phyloP scores from a whole-genome alignment of 1,140 invertebrate species.

The Solen grandis region DNA sequence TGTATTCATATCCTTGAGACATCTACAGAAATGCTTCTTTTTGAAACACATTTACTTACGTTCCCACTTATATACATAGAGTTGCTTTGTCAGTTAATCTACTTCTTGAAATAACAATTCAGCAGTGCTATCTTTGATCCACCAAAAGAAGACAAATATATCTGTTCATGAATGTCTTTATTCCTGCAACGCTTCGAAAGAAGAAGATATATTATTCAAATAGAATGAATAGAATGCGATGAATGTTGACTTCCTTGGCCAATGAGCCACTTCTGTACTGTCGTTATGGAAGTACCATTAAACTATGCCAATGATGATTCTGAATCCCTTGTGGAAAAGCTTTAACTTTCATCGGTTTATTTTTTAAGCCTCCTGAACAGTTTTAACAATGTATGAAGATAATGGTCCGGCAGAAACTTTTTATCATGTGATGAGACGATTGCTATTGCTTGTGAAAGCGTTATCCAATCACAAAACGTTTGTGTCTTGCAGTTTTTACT shows the following conservation, averaged over 20 bases:
- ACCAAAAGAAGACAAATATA: too few species aligned
- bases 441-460: slow-evolving; percentile 32
- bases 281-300: slow-evolving; percentile 15
- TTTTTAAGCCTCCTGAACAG: slow-evolving; percentile 26
- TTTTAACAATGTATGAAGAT: slow-evolving; percentile 10
- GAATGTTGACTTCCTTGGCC: slow-evolving; percentile 35
- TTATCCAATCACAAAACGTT: slow-evolving; percentile 20
- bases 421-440: slow-evolving; percentile 40
- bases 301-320: slow-evolving; percentile 34
- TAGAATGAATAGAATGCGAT: too few species aligned
- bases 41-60: too few species aligned
- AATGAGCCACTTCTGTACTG: slow-evolving; percentile 9
- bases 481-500: not conserved
- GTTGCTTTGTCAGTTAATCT: too few species aligned
- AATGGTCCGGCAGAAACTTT: slow-evolving; percentile 23
- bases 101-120: too few species aligned
- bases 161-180: too few species aligned
- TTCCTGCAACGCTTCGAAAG: too few species aligned
- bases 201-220: too few species aligned
- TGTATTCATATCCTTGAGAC: too few species aligned
- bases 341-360: not conserved
- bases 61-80: too few species aligned
- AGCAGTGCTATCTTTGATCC: too few species aligned
- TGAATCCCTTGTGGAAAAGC: slow-evolving; percentile 27
- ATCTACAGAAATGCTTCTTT: too few species aligned